These are phyloP conservation scores for Eupristina koningsbergeri DNA, from an alignment of 1,140 invertebrate species.

Conservation along the genomic window DNA sequence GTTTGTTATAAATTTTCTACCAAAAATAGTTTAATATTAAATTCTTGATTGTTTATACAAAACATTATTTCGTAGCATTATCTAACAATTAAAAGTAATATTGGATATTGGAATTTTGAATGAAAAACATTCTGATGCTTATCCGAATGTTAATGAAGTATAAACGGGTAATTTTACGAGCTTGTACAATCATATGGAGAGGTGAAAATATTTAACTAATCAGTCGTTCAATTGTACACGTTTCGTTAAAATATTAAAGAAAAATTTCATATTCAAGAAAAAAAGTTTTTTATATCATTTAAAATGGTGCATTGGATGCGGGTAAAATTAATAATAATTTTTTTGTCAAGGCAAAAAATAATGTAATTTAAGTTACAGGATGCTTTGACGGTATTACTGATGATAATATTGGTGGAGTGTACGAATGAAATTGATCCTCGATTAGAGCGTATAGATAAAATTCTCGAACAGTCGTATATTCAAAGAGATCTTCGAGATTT, in stretches of 20 bases:
- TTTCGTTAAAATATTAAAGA: slow-evolving; percentile 4
- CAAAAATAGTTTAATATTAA: background rate
- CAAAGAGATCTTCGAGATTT: slow-evolving; percentile 4
- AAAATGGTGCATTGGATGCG: background rate
- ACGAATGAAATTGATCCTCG: background rate
- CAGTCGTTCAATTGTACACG: background rate
- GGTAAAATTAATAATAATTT: slow-evolving; percentile 5
- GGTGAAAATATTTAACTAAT: background rate
- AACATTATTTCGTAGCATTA: background rate
- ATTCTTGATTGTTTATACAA: background rate
- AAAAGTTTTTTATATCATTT: background rate
- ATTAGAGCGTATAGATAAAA: background rate
- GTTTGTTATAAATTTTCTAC: too few species aligned
- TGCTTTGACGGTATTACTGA: background rate
- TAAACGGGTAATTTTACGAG: slow-evolving; percentile 19
- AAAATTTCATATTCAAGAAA: background rate
- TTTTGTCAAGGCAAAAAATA: background rate
- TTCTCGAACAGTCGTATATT: background rate
- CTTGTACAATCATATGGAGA: background rate
- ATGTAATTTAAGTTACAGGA: background rate
- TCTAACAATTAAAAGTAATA: background rate
- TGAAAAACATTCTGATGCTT: slow-evolving; percentile 38
- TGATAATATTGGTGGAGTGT: background rate
- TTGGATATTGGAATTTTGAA: background rate
- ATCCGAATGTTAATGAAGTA: slow-evolving; percentile 24